A percentile compares a stretch with the other conserved stretches of the same genome.
Evolutionary conservation across 2,797 vertebrate species (phyloP).

Genomic region (Arctocebus calabarensis): DNA sequence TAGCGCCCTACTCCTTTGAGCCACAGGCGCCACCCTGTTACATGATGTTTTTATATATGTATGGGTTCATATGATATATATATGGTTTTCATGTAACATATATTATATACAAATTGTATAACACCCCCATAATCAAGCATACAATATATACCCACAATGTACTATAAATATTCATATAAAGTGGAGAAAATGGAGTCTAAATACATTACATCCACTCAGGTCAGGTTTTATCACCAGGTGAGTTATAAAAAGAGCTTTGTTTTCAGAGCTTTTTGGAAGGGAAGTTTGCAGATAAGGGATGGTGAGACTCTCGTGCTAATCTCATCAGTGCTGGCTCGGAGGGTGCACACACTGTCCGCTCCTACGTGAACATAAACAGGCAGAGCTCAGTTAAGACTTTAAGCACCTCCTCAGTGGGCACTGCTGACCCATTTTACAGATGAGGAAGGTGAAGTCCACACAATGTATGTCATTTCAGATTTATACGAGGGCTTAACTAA

Average conservation of each 20-base stretch:
- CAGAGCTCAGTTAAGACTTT: no score
- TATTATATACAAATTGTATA: accelerated
- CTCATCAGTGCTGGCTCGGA: background rate
- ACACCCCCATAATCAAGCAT: background rate
- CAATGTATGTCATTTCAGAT: background rate
- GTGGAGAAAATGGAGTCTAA: background rate
- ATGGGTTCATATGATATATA: no score
- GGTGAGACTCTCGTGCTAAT: background rate
- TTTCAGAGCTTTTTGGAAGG: background rate
- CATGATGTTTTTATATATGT: no score
- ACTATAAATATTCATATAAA: background rate
- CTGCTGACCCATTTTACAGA: background rate
- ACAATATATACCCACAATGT: background rate
- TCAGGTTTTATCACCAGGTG: background rate
- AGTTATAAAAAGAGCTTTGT: background rate
- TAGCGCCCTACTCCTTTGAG: no score
- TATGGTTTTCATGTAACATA: background rate
- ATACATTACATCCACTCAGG: accelerated
- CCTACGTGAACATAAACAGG: accelerated
- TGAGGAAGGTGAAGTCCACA: background rate
- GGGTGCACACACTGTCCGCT: accelerated
- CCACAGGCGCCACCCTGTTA: no score
- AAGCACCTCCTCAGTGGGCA: background rate
- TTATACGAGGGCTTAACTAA: background rate
- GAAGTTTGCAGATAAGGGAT: background rate